Percentiles rank a stretch among this genome's conserved stretches.
These are phyloP conservation scores for Gymnoscelis rufifasciata DNA, from an alignment of 2,888 invertebrate species.

Conservation along the genomic window DNA sequence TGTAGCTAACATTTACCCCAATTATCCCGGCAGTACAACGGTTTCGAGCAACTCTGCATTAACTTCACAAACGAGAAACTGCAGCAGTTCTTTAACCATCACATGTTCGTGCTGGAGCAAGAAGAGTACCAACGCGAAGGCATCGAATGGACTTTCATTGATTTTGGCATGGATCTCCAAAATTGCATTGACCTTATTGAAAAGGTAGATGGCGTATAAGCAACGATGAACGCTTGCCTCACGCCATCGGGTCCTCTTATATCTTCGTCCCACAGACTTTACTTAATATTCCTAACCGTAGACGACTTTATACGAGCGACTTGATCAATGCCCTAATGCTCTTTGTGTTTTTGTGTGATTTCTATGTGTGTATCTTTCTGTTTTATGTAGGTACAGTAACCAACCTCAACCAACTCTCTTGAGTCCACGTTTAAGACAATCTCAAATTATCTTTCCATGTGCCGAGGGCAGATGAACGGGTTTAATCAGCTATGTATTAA, in stretches of 20 bases:
- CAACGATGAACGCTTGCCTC: constrained; percentile 73
- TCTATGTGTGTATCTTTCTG: constrained; percentile 47
- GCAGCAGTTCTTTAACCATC: constrained; percentile 99
- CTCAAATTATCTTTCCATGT: constrained; percentile 54
- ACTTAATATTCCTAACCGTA: constrained; percentile 17
- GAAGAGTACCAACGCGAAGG: constrained; percentile 97
- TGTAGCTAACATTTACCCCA: constrained; percentile 55
- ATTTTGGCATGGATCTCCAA: constrained; percentile 97
- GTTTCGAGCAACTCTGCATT: constrained; percentile 98
- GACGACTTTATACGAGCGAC: constrained; percentile 50
- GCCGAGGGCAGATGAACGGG: constrained; percentile 87
- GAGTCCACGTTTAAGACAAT: constrained; percentile 28
- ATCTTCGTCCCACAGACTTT: constrained; percentile 31
- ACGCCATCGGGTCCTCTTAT: constrained; percentile 63
- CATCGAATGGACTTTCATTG: constrained; percentile 97
- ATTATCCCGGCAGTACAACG: constrained; percentile 88
- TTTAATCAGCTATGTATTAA: constrained; percentile 98
- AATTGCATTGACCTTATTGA: constrained; percentile 97
- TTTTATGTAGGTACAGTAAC: constrained; percentile 21
- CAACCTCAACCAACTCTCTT: constrained; percentile 21
- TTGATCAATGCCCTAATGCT: constrained; percentile 60
- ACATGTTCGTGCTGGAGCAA: constrained; percentile 99
- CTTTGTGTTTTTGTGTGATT: constrained; percentile 55
- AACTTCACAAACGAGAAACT: constrained; percentile 99
- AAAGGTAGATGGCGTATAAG: constrained; percentile 86